A percentile compares a stretch with the other conserved stretches of the same genome.
Conservation (phyloP, 2,797 vertebrate species). For the Pampus argenteus region DNA sequence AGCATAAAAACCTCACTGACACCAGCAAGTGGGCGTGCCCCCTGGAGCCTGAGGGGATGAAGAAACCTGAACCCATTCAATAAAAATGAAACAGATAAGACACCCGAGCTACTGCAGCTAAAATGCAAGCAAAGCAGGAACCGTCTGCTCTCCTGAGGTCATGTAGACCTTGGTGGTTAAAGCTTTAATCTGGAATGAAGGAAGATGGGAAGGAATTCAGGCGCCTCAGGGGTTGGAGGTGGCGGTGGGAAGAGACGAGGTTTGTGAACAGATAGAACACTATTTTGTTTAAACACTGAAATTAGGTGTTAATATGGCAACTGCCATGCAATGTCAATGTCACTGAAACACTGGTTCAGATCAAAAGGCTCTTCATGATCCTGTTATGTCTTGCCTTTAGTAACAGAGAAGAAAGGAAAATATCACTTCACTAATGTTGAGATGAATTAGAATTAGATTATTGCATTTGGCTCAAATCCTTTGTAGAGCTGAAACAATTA, state of each 20-base stretch:
- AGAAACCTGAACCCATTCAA: slow-evolving; percentile 79
- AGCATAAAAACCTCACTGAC: slow-evolving; percentile 73
- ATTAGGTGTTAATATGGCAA: slow-evolving; percentile 47
- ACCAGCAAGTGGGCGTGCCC: slow-evolving; percentile 64
- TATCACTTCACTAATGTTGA: not conserved
- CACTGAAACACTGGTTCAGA: slow-evolving; percentile 29
- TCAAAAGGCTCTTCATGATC: slow-evolving; percentile 28
- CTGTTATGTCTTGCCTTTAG: not conserved
- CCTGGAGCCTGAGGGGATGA: slow-evolving; percentile 60
- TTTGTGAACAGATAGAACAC: slow-evolving; percentile 31
- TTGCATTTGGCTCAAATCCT: not conserved
- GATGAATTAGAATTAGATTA: slow-evolving; percentile 17
- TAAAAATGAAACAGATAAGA: slow-evolving; percentile 81
- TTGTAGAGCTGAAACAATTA: too few species aligned
- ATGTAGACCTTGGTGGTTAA: slow-evolving; percentile 77
- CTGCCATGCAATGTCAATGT: slow-evolving; percentile 23
- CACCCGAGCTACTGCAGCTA: slow-evolving; percentile 56
- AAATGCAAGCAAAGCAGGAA: slow-evolving; percentile 81
- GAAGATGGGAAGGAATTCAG: slow-evolving; percentile 50
- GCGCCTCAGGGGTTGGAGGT: slow-evolving; percentile 41
- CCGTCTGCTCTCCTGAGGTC: slow-evolving; percentile 76
- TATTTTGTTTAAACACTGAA: slow-evolving; percentile 53
- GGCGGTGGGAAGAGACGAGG: slow-evolving; percentile 12
- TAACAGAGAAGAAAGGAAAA: not conserved
- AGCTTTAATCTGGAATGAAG: slow-evolving; percentile 75